These are phyloP conservation scores for Rhinolophus ferrumequinum DNA, from an alignment of 2,113 vertebrate genomes.

Conservation along the genomic window DNA sequence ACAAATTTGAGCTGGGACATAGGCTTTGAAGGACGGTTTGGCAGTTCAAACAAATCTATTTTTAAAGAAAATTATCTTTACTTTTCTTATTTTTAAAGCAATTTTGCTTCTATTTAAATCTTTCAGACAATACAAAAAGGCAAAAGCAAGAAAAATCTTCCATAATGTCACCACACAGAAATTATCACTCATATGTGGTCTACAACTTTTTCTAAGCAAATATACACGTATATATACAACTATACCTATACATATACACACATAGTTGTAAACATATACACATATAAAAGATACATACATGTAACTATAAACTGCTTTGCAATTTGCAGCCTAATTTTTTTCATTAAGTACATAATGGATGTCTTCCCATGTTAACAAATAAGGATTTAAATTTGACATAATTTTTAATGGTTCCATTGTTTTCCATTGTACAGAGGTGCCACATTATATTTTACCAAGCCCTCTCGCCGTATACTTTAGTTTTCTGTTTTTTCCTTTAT, in stretches of 20 bases:
- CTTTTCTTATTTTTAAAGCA: conserved; percentile 14
- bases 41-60: background rate
- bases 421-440: background rate
- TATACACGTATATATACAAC: background rate
- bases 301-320: background rate
- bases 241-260: background rate
- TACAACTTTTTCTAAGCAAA: conserved; percentile 14
- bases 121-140: conserved; percentile 10
- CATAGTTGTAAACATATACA: background rate
- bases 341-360: background rate
- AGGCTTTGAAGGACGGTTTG: background rate
- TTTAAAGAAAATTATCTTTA: background rate
- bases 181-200: background rate
- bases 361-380: conserved; percentile 7
- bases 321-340: background rate
- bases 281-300: background rate
- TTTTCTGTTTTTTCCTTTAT: background rate
- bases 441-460: background rate
- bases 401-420: background rate
- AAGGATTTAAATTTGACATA: background rate
- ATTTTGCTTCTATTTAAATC: background rate
- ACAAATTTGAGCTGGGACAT: background rate
- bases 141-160: background rate
- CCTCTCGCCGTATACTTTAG: background rate
- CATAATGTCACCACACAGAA: background rate